Percentiles rank a stretch among this genome's conserved stretches.
Evolutionary conservation across 2,797 vertebrate genomes (phyloP).

Genomic region (Coreius guichenoti): DNA sequence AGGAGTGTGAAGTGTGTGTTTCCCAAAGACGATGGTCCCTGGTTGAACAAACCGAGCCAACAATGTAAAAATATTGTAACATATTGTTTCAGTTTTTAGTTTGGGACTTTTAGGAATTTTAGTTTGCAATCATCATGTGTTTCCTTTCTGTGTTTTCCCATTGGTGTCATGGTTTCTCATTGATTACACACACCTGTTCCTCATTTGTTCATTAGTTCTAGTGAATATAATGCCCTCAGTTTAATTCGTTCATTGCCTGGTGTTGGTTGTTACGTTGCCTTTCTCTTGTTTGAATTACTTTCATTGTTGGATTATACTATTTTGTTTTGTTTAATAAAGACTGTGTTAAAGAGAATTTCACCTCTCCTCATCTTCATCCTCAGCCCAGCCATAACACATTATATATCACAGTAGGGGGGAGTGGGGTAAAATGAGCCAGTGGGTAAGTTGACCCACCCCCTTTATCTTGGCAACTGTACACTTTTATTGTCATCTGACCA

Average conservation of each 20-base stretch:
- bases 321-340: background rate
- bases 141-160: background rate
- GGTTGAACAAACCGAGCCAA: background rate
- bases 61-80: background rate
- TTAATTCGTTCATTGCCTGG: background rate
- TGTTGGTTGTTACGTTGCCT: background rate
- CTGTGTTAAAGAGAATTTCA: background rate
- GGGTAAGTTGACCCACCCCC: too few relatives aligned
- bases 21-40: background rate
- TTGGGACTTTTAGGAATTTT: background rate
- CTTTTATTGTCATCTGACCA: too few relatives aligned
- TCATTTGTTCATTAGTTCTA: background rate
- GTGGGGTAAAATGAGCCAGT: too few relatives aligned
- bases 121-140: background rate
- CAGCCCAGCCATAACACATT: background rate
- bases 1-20: background rate
- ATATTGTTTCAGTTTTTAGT: background rate
- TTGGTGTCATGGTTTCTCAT: background rate
- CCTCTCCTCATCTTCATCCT: background rate
- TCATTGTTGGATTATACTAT: background rate
- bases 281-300: background rate
- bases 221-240: background rate
- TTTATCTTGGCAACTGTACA: too few relatives aligned
- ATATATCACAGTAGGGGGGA: background rate
- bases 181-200: background rate